Evolutionary conservation across 1,140 invertebrate species (phyloP), one percentile per base, ranked within the genome.

Genomic region (Drosophila sucinea): DNA sequence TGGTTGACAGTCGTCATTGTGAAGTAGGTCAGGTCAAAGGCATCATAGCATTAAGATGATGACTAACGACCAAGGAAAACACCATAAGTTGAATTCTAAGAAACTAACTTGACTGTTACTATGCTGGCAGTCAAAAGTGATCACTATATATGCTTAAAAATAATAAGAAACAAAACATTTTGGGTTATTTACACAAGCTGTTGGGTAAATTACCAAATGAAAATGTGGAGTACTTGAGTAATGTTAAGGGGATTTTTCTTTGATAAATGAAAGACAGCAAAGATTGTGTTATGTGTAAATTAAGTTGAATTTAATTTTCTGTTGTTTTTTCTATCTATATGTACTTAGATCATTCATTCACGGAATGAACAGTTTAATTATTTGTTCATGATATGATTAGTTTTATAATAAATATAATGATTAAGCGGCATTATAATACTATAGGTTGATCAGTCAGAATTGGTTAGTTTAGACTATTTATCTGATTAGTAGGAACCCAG

Each of bases 291-390:
- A 17, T 17, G 17, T 35, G 33, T 58, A 58, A 38, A 58, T 58
- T 10, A 30, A 38, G 4, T 38, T 51, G 44, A 51, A 51, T 51
- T 51, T 57, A 57, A 57, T 58, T 58, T 33, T 38, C 7, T 25
- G 32, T 58, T 25, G 25, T 58, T 30, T 29, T 29, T n/a, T 55
- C 51, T 55, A 29, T 27, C 17, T 55, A 55, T 38, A 35, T 23
- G 32, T 33, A 58, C 32, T 58, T 35, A 33, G 33, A 25, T 25
- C 56, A 58, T 40, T 62, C 74, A 77, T 77, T 77, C 74, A 77
- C 65, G 33, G 74, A 77, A 77, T 77, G 74, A 73, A 73, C 63
- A 67, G n/a, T 63, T 57, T 29, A 30, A 40, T 35, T 32, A 10
- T 60, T 62, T 61, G 32, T 65, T 60, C 44, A 71, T 61, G 17